Conservation (phyloP, 2,797 vertebrate genomes). For the Coranthus polyacanthus region DNA sequence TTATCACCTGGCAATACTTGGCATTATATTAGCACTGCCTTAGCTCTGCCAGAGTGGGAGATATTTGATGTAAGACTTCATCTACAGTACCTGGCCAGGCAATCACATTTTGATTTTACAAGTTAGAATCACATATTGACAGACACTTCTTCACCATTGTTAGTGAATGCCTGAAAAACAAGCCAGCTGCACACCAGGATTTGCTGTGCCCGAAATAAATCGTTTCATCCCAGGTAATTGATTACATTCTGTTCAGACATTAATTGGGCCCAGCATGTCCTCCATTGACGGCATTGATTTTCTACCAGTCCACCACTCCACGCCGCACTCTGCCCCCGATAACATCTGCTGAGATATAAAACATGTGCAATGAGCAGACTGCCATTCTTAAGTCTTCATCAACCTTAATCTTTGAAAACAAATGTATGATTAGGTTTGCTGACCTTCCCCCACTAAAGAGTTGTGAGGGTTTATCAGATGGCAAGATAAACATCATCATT, state of each 20-base stretch:
- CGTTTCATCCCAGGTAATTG: slow-evolving; percentile 11
- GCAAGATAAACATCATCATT: slow-evolving; percentile 61
- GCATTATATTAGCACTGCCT: not conserved
- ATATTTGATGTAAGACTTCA: slow-evolving; percentile 12
- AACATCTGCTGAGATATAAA: slow-evolving; percentile 46
- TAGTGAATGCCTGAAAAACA: slow-evolving; percentile 16
- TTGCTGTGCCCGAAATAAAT: slow-evolving; percentile 21
- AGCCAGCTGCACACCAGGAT: slow-evolving; percentile 19
- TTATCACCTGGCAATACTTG: not conserved
- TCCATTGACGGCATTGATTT: slow-evolving; percentile 46
- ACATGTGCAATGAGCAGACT: slow-evolving; percentile 60
- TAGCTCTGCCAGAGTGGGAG: slow-evolving; percentile 3
- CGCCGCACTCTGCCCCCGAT: not conserved
- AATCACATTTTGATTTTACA: slow-evolving; percentile 9
- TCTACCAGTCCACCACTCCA: not conserved
- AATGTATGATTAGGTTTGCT: slow-evolving; percentile 83
- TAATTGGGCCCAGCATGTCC: slow-evolving; percentile 47
- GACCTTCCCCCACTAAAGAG: slow-evolving; percentile 40
- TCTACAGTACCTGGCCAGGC: not conserved
- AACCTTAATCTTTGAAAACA: slow-evolving; percentile 85
- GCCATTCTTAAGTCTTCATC: slow-evolving; percentile 62
- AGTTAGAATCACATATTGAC: slow-evolving; percentile 5
- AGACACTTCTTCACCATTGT: slow-evolving; percentile 5
- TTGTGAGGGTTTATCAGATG: slow-evolving; percentile 56
- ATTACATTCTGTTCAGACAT: slow-evolving; percentile 56